These are phyloP conservation scores for Nomada flava DNA, from an alignment of 2,888 invertebrate species.

Conservation along the genomic window DNA sequence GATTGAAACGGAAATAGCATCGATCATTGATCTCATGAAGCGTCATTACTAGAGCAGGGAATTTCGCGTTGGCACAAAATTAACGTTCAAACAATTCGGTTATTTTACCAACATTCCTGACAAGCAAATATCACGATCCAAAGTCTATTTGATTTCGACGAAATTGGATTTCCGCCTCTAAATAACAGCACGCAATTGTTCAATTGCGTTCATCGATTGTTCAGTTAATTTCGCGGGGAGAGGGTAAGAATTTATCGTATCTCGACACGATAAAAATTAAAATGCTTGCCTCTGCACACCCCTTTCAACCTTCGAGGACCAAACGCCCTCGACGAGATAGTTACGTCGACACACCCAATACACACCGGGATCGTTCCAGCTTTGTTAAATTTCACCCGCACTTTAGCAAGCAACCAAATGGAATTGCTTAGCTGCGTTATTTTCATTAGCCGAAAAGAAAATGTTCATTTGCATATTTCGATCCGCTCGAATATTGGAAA, in stretches of 20 bases:
- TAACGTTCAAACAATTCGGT: no score
- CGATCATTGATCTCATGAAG: background rate
- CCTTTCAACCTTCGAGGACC: background rate
- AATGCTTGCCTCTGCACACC: background rate
- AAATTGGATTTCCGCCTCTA: conserved; percentile 16
- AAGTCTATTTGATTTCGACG: background rate
- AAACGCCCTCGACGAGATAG: background rate
- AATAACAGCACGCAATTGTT: background rate
- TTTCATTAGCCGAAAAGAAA: no score
- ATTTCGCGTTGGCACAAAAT: no score
- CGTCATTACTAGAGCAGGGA: no score
- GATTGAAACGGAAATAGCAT: background rate
- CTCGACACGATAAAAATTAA: conserved; percentile 8
- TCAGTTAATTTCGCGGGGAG: conserved; percentile 5
- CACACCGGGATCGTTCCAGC: background rate
- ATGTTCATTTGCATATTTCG: no score
- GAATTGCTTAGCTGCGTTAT: no score
- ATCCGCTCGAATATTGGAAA: no score
- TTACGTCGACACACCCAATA: background rate
- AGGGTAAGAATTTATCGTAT: background rate
- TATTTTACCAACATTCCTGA: background rate
- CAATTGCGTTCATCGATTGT: background rate
- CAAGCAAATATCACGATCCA: background rate
- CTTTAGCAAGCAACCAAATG: no score
- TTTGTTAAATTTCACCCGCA: conserved; percentile 1